Evolutionary conservation across 2,888 invertebrate species (phyloP).

Genomic region (Watsonalla binaria): DNA sequence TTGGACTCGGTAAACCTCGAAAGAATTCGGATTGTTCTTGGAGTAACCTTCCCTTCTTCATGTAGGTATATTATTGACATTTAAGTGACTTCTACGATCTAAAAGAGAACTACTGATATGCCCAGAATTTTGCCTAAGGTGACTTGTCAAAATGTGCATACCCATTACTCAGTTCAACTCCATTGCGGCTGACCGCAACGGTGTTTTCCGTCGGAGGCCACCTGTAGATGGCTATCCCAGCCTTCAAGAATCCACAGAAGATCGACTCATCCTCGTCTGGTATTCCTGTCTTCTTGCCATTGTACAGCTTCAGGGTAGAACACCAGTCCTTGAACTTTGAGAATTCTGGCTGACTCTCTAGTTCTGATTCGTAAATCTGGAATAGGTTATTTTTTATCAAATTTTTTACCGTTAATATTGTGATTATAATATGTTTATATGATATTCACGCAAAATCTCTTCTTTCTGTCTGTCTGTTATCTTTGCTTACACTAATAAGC

Average conservation of each 20-base stretch:
- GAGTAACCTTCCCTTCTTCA: too few species aligned
- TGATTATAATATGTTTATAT: too few species aligned
- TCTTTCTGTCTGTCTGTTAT: neutral
- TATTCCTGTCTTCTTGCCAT: slow-evolving; percentile 70
- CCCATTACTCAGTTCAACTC: slow-evolving; percentile 78
- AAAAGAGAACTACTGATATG: too few species aligned
- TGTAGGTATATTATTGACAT: too few species aligned
- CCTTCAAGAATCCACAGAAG: slow-evolving; percentile 51
- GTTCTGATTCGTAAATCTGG: slow-evolving; percentile 80
- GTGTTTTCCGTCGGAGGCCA: slow-evolving; percentile 81
- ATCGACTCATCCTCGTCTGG: slow-evolving; percentile 61
- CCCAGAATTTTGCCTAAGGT: too few species aligned
- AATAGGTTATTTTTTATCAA: slow-evolving; percentile 6
- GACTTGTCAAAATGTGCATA: slow-evolving; percentile 12
- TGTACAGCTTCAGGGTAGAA: slow-evolving; percentile 80
- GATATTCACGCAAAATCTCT: too few species aligned
- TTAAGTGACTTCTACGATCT: too few species aligned
- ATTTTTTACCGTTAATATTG: neutral
- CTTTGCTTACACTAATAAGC: too few species aligned
- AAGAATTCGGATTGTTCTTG: too few species aligned
- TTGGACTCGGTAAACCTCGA: too few species aligned
- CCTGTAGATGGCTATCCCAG: slow-evolving; percentile 79
- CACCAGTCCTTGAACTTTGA: slow-evolving; percentile 83
- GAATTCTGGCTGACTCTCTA: slow-evolving; percentile 84
- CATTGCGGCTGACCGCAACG: slow-evolving; percentile 66